Evolutionary conservation across 2,113 vertebrate genomes (phyloP).

Genomic region (Benitochromis conjunctus): DNA sequence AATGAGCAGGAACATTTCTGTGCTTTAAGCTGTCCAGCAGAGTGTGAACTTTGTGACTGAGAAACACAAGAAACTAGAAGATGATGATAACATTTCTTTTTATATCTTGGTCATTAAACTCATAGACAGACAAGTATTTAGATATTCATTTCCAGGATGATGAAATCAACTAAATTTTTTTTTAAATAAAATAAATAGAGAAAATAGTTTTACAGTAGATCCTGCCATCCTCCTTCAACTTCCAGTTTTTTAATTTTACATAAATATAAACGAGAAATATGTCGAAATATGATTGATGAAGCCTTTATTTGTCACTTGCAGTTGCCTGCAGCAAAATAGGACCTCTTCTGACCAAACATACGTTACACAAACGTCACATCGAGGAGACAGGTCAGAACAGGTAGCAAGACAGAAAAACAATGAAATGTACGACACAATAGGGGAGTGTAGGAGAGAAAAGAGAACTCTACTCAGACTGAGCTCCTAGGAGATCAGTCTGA

Average conservation of each 20-base stretch:
- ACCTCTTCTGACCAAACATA: background rate
- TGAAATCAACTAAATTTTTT: rapidly evolving
- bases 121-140: background rate
- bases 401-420: background rate
- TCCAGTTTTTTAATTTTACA: background rate
- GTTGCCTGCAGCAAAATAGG: background rate
- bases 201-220: background rate
- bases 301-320: background rate
- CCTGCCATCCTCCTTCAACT: background rate
- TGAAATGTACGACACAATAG: background rate
- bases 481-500: no score
- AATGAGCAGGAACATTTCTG: background rate
- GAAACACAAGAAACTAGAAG: background rate
- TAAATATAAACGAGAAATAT: rapidly evolving
- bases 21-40: background rate
- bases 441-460: no score
- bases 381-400: background rate
- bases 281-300: background rate
- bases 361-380: background rate
- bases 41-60: background rate
- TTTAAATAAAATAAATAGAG: background rate
- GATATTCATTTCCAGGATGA: background rate
- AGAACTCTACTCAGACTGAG: no score
- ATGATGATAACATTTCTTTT: background rate
- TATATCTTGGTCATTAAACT: background rate